Conservation (phyloP, 1,140 invertebrate genomes). For the Dufourea novaeangliae region DNA sequence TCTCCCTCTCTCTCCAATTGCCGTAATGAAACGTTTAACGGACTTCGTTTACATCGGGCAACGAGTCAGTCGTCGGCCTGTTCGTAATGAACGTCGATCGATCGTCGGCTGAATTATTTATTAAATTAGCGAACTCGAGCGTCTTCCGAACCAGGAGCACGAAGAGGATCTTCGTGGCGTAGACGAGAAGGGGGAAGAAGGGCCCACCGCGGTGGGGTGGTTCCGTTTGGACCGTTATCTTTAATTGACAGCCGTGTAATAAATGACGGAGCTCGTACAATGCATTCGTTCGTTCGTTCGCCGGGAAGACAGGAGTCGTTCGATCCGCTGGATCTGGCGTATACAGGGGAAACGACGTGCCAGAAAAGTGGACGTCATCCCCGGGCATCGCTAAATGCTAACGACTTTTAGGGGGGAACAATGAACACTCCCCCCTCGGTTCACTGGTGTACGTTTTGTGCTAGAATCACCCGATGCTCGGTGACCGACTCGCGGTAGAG, state of each 20-base stretch:
- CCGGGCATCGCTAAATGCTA: neutral
- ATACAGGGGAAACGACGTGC: no score
- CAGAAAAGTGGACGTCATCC: no score
- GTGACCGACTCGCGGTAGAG: no score
- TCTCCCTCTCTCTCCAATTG: slow-evolving; percentile 14
- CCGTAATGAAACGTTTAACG: slow-evolving; percentile 27
- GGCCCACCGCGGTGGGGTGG: neutral
- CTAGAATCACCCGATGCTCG: neutral
- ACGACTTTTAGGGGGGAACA: neutral
- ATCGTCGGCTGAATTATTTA: slow-evolving; percentile 16
- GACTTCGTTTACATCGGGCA: slow-evolving; percentile 18
- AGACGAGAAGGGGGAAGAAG: neutral
- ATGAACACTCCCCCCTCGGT: neutral
- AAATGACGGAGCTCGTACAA: neutral
- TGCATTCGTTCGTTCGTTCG: neutral
- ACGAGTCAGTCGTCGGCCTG: neutral
- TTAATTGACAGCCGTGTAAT: slow-evolving; percentile 16
- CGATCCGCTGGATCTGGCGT: no score
- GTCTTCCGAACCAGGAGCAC: neutral
- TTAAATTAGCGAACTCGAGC: slow-evolving; percentile 12
- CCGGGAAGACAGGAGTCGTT: neutral
- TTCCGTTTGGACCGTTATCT: neutral
- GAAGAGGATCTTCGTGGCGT: neutral
- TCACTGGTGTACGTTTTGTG: neutral
- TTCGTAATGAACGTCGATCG: slow-evolving; percentile 9